Evolutionary conservation across 2,113 vertebrate genomes (phyloP), one percentile per base, ranked within the genome.

Genomic region (Cisticola juncidis): DNA sequence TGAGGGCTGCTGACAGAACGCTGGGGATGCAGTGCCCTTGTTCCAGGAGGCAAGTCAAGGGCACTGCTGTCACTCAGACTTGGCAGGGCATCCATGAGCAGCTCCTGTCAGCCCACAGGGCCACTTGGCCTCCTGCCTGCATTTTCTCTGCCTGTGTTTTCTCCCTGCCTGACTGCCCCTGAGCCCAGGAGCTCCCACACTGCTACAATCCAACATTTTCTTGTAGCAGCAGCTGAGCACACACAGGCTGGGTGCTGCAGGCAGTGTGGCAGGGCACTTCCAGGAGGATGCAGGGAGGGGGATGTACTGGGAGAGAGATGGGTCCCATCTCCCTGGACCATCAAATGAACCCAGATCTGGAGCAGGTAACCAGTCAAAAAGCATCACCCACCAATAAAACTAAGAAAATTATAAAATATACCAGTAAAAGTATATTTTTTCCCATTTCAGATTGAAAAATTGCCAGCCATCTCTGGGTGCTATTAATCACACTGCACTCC

Each of bases 21-120:
- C 24, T 2, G 2, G 47, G 22, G 14, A 54, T 2, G 9, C 0
- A 0, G 6, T 61, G 11, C 5, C 33, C 35, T 71, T 0, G 0
- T 47, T 15, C 29, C 2, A 1, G 18, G 1, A 21, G 57, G 56
- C 20, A 54, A 88, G 21, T 24, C 47, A n/a, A 86, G 51, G 70
- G 22, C 65, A 71, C 38, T 71, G 61, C 42, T 62, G 12, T 29
- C 4, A 5, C 58, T 80, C 3, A 2, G 31, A 48, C 24, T 47
- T 66, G 50, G 23, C 58, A 81, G 79, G 31, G 24, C 3, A 12
- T 29, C 19, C 14, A 0, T 0, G 11, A 90, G 28, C 47, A 44
- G 56, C 61, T 62, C 31, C 73, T 3, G 5, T 12, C 28, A 95
- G 56, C 38, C 70, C 2, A 2, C 9, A 9, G 42, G 48, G n/a